These are phyloP conservation scores for Akabosia matsudoensis DNA, from an alignment of 1,140 invertebrate genomes.

Conservation along the genomic window DNA sequence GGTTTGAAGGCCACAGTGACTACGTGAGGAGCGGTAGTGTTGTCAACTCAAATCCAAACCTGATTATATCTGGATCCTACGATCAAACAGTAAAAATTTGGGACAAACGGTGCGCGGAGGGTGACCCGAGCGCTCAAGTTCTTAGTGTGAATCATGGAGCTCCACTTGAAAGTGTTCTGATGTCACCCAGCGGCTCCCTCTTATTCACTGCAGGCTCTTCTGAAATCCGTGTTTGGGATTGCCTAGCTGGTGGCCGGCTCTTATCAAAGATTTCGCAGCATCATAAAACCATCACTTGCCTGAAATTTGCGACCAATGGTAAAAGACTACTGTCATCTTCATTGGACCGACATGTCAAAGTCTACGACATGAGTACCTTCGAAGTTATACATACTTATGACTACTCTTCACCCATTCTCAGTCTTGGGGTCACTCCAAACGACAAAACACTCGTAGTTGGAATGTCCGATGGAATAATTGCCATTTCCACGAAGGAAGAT, in stretches of 20 bases:
- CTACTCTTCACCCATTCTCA: conserved; percentile 85
- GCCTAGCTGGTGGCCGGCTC: conserved; percentile 76
- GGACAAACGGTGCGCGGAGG: conserved; percentile 63
- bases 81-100: conserved; percentile 87
- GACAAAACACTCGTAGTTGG: conserved; percentile 83
- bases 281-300: conserved; percentile 88
- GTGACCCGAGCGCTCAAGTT: conserved; percentile 60
- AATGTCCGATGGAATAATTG: conserved; percentile 87
- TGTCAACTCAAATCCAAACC: conserved; percentile 70
- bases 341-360: conserved; percentile 89
- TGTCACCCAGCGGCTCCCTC: conserved; percentile 83
- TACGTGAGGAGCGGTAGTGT: conserved; percentile 76
- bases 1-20: conserved; percentile 72
- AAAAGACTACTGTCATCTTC: conserved; percentile 82
- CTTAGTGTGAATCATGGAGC: conserved; percentile 79
- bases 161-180: conserved; percentile 85
- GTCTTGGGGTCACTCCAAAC: conserved; percentile 71
- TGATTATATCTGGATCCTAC: conserved; percentile 85
- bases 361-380: conserved; percentile 84
- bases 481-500: conserved; percentile 72
- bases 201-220: conserved; percentile 88
- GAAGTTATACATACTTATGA: conserved; percentile 82
- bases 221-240: conserved; percentile 90
- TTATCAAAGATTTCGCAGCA: conserved; percentile 76
- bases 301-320: conserved; percentile 73